Conservation (phyloP, 2,113 vertebrate genomes). For the Sphaerodactylus townsendi region DNA sequence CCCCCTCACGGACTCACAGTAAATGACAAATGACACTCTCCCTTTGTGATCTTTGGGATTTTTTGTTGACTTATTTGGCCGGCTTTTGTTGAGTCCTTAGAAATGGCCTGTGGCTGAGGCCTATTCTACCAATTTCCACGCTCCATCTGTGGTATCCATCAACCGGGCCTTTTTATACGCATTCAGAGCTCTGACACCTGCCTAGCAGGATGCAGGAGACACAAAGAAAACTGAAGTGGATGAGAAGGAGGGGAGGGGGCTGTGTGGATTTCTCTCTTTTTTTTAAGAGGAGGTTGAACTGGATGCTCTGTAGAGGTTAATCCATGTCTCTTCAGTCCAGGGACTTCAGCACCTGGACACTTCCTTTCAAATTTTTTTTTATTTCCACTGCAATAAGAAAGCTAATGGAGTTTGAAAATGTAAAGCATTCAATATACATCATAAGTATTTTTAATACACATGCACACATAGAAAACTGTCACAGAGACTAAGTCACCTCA, state of each 20-base stretch:
- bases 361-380: constrained; percentile 47
- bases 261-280: constrained; percentile 5
- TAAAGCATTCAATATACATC: constrained; percentile 1
- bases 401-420: not conserved
- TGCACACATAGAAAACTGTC: not conserved
- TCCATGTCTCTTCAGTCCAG: constrained; percentile 81
- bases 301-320: constrained; percentile 92
- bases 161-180: constrained; percentile 86
- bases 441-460: not conserved
- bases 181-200: constrained; percentile 96
- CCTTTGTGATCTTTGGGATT: constrained; percentile 93
- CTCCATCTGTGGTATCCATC: constrained; percentile 99
- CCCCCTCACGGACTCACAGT: constrained; percentile 82
- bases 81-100: constrained; percentile 91
- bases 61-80: constrained; percentile 92
- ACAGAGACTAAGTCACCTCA: not conserved
- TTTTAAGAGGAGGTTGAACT: constrained; percentile 62
- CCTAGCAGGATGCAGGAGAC: constrained; percentile 88
- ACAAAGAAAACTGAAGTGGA: constrained; percentile 85
- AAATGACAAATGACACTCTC: constrained; percentile 96
- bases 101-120: constrained; percentile 89
- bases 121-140: constrained; percentile 98
- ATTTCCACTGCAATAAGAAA: constrained; percentile 42
- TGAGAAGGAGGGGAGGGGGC: constrained; percentile 79
- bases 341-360: constrained; percentile 84